Percentiles rank a stretch among this genome's conserved stretches.
Evolutionary conservation across 2,797 vertebrate species (phyloP).

Genomic region (Pseudotriccus pelzelni): DNA sequence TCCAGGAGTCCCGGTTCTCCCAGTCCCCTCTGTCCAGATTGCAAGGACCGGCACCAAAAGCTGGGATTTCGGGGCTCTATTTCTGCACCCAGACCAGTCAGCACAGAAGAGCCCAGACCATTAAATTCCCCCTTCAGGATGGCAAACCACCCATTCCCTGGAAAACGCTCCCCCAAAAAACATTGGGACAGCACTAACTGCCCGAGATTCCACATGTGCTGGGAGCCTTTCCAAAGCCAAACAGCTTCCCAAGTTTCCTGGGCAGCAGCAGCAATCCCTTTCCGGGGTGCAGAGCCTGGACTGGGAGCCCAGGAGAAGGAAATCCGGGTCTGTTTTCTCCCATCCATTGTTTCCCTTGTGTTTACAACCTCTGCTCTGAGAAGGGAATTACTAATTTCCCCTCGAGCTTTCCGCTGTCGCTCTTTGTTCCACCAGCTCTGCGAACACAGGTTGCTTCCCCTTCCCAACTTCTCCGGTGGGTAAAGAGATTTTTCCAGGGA

Average conservation of each 20-base stretch:
- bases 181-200: accelerated
- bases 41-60: neutral
- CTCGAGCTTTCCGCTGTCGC: accelerated
- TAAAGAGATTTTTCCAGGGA: neutral
- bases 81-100: neutral
- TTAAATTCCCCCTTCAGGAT: neutral
- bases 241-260: neutral
- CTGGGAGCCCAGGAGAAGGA: neutral
- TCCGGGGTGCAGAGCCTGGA: neutral
- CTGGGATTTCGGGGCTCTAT: neutral
- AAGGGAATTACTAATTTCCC: neutral
- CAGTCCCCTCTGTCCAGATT: accelerated
- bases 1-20: neutral
- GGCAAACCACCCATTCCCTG: neutral
- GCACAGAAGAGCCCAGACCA: neutral
- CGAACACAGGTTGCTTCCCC: neutral
- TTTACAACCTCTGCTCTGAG: neutral
- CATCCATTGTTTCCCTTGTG: neutral
- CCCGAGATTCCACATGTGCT: neutral
- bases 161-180: neutral
- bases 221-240: neutral
- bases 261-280: neutral
- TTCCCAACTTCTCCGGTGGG: neutral
- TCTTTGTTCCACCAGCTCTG: neutral
- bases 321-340: neutral